phyloP scores from a whole-genome alignment of 1,140 invertebrate species.

The Hycleus cichorii region DNA sequence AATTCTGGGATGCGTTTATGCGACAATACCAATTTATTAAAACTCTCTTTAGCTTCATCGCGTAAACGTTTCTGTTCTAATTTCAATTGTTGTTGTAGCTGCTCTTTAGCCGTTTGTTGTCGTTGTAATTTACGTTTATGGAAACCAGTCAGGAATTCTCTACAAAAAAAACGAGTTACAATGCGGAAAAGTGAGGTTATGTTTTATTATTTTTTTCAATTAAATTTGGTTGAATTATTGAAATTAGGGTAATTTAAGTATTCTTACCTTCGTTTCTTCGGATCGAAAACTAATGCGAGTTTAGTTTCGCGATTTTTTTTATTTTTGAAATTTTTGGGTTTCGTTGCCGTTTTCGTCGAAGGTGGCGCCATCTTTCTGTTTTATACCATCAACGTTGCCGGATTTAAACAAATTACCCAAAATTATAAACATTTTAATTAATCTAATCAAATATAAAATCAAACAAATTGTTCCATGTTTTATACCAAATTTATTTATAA shows the following conservation, averaged over 20 bases:
- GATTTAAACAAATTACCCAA: too few species aligned
- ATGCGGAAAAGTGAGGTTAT: conserved; percentile 9
- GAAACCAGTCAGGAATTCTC: conserved; percentile 70
- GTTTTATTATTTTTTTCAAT: background rate
- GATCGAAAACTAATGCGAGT: conserved; percentile 52
- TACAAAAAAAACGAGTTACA: conserved; percentile 25
- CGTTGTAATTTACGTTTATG: conserved; percentile 66
- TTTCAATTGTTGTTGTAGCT: conserved; percentile 60
- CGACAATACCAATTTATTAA: conserved; percentile 56
- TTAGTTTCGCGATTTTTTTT: conserved; percentile 43
- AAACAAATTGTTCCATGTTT: too few species aligned
- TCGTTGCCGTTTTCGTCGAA: too few species aligned
- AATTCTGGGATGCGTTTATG: conserved; percentile 57
- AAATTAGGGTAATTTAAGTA: too few species aligned
- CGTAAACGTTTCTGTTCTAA: conserved; percentile 67
- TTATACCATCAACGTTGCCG: too few species aligned
- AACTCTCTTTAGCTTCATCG: conserved; percentile 58
- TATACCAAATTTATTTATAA: too few species aligned
- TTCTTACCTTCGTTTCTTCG: conserved; percentile 50
- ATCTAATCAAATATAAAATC: too few species aligned
- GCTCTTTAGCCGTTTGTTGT: conserved; percentile 60
- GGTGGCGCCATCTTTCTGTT: too few species aligned
- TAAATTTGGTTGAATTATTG: background rate
- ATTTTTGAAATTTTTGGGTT: conserved; percentile 11
- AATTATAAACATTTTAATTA: too few species aligned